A percentile compares a stretch with the other conserved stretches of the same genome.
Evolutionary conservation across 1,140 invertebrate genomes (phyloP).

Genomic region (Hylaeus volcanicus): DNA sequence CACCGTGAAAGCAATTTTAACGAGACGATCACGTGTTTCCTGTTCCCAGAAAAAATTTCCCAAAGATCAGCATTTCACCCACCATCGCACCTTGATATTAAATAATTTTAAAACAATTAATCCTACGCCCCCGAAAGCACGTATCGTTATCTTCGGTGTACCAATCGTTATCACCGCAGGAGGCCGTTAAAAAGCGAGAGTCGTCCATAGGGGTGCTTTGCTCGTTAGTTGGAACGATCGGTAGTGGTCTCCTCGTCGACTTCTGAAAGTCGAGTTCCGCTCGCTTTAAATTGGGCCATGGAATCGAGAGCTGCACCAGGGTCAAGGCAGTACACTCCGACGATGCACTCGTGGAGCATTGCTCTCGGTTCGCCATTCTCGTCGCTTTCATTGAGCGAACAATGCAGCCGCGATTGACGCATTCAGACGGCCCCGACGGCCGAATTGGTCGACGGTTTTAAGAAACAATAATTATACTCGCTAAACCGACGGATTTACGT

Average conservation of each 20-base stretch:
- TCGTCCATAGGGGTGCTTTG: too few relatives aligned
- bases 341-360: conserved; percentile 54
- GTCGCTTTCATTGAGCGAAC: conserved; percentile 52
- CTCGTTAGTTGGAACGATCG: not conserved
- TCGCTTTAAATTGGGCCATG: conserved; percentile 37
- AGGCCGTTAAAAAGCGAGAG: too few relatives aligned
- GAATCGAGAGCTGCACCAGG: conserved; percentile 33
- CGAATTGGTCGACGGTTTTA: conserved; percentile 48
- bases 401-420: conserved; percentile 62
- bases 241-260: not conserved
- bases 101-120: too few relatives aligned
- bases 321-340: conserved; percentile 48
- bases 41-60: too few relatives aligned
- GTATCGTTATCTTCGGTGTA: too few relatives aligned
- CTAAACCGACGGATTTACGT: conserved; percentile 38
- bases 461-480: conserved; percentile 49
- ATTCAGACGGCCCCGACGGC: conserved; percentile 39
- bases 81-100: too few relatives aligned
- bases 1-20: not conserved
- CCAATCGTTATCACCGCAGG: too few relatives aligned
- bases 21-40: too few relatives aligned
- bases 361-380: conserved; percentile 43
- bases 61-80: too few relatives aligned
- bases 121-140: too few relatives aligned
- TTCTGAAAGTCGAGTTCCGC: not conserved